These are phyloP conservation scores for Cephus pygmeus DNA, from an alignment of 2,888 invertebrate genomes.

Conservation along the genomic window DNA sequence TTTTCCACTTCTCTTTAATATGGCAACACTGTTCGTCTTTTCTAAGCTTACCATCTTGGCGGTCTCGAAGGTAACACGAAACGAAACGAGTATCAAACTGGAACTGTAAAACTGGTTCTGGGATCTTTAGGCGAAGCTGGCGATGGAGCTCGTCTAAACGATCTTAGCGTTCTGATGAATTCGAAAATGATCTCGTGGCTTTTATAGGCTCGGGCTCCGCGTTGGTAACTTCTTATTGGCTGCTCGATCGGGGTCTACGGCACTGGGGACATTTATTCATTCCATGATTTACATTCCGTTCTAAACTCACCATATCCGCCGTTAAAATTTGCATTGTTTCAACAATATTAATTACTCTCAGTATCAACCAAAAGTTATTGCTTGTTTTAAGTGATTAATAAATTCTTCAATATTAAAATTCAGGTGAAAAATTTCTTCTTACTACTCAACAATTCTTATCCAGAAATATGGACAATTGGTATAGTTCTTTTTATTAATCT, in stretches of 20 bases:
- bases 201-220: slow-evolving; percentile 44
- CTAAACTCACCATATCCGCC: not conserved
- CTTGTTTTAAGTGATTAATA: not conserved
- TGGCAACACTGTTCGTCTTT: not conserved
- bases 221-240: not conserved
- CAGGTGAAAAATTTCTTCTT: not conserved
- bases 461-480: not conserved
- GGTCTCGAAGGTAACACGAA: not conserved
- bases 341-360: not conserved
- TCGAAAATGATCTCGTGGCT: slow-evolving; percentile 20
- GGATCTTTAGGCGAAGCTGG: slow-evolving; percentile 45
- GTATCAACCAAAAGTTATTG: not conserved
- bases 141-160: slow-evolving; percentile 50
- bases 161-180: slow-evolving; percentile 39
- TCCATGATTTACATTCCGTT: not conserved
- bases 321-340: not conserved
- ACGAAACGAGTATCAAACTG: not conserved
- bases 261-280: not conserved
- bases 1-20: not conserved
- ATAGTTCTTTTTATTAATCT: not conserved
- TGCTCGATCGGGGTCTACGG: not conserved
- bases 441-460: not conserved
- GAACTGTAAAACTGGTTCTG: not conserved
- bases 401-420: not conserved
- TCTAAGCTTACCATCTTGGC: slow-evolving; percentile 8